A percentile compares a stretch with the other conserved stretches of the same genome.
These are phyloP conservation scores for Strix aluco DNA, from an alignment of 2,113 vertebrate species.

Conservation along the genomic window DNA sequence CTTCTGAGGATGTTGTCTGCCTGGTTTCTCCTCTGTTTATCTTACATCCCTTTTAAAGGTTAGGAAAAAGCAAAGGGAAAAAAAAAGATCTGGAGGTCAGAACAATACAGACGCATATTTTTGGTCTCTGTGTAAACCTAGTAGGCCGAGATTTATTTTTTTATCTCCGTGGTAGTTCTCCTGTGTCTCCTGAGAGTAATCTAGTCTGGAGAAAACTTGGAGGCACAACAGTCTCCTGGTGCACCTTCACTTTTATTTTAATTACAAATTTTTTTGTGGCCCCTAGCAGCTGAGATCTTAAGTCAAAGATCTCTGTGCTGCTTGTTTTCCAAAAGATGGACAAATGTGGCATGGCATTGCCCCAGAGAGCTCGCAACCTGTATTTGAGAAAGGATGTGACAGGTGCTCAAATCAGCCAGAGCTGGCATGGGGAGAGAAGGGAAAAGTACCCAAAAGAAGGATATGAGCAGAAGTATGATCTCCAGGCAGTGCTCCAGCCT, in stretches of 20 bases:
- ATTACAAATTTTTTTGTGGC: neutral
- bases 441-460: neutral
- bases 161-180: neutral
- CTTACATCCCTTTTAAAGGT: slow-evolving; percentile 50
- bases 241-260: slow-evolving; percentile 8
- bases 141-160: slow-evolving; percentile 8
- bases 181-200: neutral
- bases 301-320: neutral
- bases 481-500: neutral
- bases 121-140: slow-evolving; percentile 19
- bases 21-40: slow-evolving; percentile 45
- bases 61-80: neutral
- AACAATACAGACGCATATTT: neutral
- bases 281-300: neutral
- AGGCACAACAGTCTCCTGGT: neutral
- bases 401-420: neutral
- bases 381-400: neutral
- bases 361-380: neutral
- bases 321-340: neutral
- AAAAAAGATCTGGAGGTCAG: slow-evolving; percentile 1
- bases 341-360: neutral
- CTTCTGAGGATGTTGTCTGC: slow-evolving; percentile 50
- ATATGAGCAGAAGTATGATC: neutral
- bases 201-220: neutral
- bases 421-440: neutral